Evolutionary conservation across 1,140 invertebrate species (phyloP).

Genomic region (Branchinecta lindahli): DNA sequence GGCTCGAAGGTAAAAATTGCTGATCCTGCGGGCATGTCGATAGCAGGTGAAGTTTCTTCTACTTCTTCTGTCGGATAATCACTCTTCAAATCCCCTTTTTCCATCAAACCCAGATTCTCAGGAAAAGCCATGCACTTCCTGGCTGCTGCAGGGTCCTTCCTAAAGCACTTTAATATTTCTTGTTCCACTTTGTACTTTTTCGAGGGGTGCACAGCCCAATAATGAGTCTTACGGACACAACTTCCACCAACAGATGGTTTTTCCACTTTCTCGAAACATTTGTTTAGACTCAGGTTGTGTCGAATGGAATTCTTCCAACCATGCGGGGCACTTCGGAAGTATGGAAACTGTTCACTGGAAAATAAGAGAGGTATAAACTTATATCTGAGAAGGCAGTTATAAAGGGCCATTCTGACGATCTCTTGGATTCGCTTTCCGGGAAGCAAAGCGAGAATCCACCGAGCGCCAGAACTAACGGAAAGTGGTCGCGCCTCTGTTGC

Average conservation of each 20-base stretch:
- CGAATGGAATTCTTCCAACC: conserved; percentile 96
- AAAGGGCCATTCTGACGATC: too few relatives aligned
- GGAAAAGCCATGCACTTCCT: conserved; percentile 80
- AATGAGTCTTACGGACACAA: conserved; percentile 40
- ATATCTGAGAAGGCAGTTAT: too few relatives aligned
- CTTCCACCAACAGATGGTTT: conserved; percentile 52
- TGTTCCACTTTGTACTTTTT: conserved; percentile 94
- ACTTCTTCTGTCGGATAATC: conserved; percentile 30
- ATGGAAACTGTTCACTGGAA: conserved; percentile 88
- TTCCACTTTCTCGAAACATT: conserved; percentile 95
- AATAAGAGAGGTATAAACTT: conserved; percentile 9
- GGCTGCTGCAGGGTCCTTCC: conserved; percentile 67
- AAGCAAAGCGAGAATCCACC: too few relatives aligned
- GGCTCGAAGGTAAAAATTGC: too few relatives aligned
- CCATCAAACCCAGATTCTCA: conserved; percentile 61
- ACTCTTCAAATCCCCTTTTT: conserved; percentile 68
- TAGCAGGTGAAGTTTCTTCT: too few relatives aligned
- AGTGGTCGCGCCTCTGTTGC: too few relatives aligned
- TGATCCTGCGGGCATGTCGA: too few relatives aligned
- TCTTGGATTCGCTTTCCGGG: too few relatives aligned
- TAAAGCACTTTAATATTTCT: conserved; percentile 88
- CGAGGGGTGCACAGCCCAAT: conserved; percentile 90
- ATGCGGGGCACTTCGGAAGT: conserved; percentile 90
- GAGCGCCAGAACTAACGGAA: too few relatives aligned
- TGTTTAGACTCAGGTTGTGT: conserved; percentile 89